Evolutionary conservation across 2,113 vertebrate species (phyloP).

Genomic region (Psammodynastes pulverulentus): DNA sequence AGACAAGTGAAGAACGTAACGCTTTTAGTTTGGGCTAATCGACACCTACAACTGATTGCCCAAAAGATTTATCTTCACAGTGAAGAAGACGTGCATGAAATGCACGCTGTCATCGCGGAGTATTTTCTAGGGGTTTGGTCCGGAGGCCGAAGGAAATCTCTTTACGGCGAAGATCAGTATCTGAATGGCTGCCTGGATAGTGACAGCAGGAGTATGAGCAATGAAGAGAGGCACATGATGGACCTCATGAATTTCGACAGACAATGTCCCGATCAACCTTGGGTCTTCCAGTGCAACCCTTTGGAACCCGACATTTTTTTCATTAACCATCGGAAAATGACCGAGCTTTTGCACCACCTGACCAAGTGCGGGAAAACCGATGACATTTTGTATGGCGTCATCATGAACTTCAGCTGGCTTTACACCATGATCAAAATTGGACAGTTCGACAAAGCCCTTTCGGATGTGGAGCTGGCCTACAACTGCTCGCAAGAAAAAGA

Average conservation of each 20-base stretch:
- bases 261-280: slow-evolving; percentile 94
- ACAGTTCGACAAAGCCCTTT: slow-evolving; percentile 91
- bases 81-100: slow-evolving; percentile 86
- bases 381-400: slow-evolving; percentile 92
- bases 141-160: slow-evolving; percentile 90
- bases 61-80: slow-evolving; percentile 94
- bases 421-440: slow-evolving; percentile 99
- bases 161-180: slow-evolving; percentile 79
- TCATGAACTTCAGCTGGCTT: slow-evolving; percentile 99
- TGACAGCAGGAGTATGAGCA: slow-evolving; percentile 79
- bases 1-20: slow-evolving; percentile 91
- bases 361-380: slow-evolving; percentile 90
- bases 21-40: slow-evolving; percentile 94
- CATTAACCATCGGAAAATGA: slow-evolving; percentile 98
- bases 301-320: slow-evolving; percentile 97
- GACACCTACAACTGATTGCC: slow-evolving; percentile 94
- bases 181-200: slow-evolving; percentile 80
- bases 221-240: slow-evolving; percentile 81
- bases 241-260: slow-evolving; percentile 92
- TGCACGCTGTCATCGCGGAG: slow-evolving; percentile 94
- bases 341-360: slow-evolving; percentile 90
- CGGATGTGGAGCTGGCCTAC: slow-evolving; percentile 92
- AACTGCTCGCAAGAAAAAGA: slow-evolving; percentile 93
- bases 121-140: slow-evolving; percentile 97
- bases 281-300: slow-evolving; percentile 98